A percentile compares a stretch with the other conserved stretches of the same genome.
These are phyloP conservation scores for Grantiella picta DNA, from an alignment of 2,113 vertebrate species.

Conservation along the genomic window DNA sequence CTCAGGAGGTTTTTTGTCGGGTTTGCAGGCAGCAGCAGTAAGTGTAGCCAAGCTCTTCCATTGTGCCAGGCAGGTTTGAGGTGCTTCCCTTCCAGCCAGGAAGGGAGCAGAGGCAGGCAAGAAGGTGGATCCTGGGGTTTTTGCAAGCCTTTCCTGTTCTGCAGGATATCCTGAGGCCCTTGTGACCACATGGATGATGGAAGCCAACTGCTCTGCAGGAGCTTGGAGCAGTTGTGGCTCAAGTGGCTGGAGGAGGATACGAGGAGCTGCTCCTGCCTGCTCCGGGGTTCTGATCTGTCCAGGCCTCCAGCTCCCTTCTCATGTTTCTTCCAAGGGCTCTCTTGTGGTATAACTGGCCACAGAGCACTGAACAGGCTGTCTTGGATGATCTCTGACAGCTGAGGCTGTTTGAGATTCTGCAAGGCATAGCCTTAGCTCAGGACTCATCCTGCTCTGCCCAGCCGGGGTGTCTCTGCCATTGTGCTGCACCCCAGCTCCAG, in stretches of 20 bases:
- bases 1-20: background rate
- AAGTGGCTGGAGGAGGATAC: background rate
- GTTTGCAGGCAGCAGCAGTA: background rate
- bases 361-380: background rate
- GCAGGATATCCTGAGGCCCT: constrained; percentile 57
- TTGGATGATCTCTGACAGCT: background rate
- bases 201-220: constrained; percentile 13
- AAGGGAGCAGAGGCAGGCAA: background rate
- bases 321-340: background rate
- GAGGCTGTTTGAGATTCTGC: background rate
- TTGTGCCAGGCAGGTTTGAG: background rate
- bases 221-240: background rate
- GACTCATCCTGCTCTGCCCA: background rate
- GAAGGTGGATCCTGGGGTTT: background rate
- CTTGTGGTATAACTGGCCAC: too few species aligned
- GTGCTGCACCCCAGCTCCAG: rapidly evolving
- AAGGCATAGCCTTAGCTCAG: background rate
- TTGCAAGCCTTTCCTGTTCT: constrained; percentile 48
- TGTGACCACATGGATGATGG: background rate
- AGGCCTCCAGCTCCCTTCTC: background rate
- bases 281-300: rapidly evolving
- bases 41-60: rapidly evolving
- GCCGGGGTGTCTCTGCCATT: background rate
- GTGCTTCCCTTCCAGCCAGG: background rate
- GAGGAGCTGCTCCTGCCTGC: background rate